Evolutionary conservation across 2,888 invertebrate species (phyloP).

Genomic region (Lissonota sp.): DNA sequence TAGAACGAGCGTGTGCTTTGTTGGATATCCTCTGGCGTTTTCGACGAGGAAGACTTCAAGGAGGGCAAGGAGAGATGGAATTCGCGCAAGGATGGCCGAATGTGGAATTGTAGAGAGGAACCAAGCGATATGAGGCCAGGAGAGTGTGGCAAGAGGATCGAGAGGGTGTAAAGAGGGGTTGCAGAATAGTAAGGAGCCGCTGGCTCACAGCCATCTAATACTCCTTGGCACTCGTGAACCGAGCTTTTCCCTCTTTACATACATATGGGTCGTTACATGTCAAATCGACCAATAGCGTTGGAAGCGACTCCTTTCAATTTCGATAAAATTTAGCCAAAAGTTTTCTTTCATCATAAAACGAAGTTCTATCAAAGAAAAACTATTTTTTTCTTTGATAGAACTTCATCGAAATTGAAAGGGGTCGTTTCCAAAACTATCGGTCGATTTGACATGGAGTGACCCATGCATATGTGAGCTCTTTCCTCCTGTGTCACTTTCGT

Average conservation of each 20-base stretch:
- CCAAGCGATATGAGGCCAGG: constrained; percentile 10
- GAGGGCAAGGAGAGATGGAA: constrained; percentile 31
- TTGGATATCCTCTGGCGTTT: constrained; percentile 49
- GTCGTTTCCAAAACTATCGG: too few species aligned
- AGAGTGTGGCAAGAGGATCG: constrained; percentile 9
- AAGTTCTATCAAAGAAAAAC: too few species aligned
- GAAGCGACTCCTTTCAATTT: too few species aligned
- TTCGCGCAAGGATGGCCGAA: constrained; percentile 31
- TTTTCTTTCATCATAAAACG: too few species aligned
- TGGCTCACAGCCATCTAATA: constrained; percentile 77
- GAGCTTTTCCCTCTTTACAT: constrained; percentile 19
- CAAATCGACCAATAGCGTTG: too few species aligned
- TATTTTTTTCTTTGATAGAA: too few species aligned
- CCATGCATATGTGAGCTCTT: neutral
- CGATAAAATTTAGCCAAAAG: too few species aligned
- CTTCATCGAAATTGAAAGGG: too few species aligned
- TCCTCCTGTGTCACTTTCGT: constrained; percentile 23
- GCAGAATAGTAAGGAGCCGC: constrained; percentile 72
- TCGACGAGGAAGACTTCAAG: constrained; percentile 39
- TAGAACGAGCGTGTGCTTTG: constrained; percentile 51
- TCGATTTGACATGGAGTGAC: too few species aligned
- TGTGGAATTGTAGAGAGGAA: constrained; percentile 20
- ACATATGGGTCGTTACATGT: neutral
- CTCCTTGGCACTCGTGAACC: constrained; percentile 67
- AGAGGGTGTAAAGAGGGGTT: constrained; percentile 62